Conservation (phyloP, 2,888 invertebrate species). For the Cryptocephalus primarius region DNA sequence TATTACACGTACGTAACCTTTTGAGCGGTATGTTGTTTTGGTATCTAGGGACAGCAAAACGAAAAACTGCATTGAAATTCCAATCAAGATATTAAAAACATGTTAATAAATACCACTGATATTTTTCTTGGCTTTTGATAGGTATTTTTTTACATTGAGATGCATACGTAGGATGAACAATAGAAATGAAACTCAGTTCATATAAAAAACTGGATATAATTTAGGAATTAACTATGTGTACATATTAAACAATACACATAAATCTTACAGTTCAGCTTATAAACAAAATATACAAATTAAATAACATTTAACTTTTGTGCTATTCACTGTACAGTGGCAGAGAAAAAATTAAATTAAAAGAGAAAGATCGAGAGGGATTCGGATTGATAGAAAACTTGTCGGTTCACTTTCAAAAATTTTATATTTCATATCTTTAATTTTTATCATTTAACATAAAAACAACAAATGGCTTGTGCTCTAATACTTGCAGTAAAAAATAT, state of each 20-base stretch:
- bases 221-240: conserved; percentile 36
- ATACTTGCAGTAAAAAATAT: conserved; percentile 25
- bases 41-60: too few relatives aligned
- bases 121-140: too few relatives aligned
- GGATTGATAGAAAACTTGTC: too few relatives aligned
- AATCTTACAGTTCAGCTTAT: conserved; percentile 33
- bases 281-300: conserved; percentile 32
- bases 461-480: conserved; percentile 36
- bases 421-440: background rate
- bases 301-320: conserved; percentile 22
- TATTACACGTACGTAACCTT: too few relatives aligned
- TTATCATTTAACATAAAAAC: conserved; percentile 18
- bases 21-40: too few relatives aligned
- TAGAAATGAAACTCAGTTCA: too few relatives aligned
- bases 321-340: conserved; percentile 20
- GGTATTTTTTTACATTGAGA: too few relatives aligned
- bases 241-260: conserved; percentile 45
- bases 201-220: conserved; percentile 34
- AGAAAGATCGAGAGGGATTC: conserved; percentile 8
- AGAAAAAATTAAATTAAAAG: conserved; percentile 9
- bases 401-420: too few relatives aligned
- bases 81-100: too few relatives aligned
- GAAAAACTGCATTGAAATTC: too few relatives aligned
- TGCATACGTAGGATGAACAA: too few relatives aligned
- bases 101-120: too few relatives aligned